These are phyloP conservation scores for Hippopotamyrus pictus DNA, from an alignment of 2,797 vertebrate species.

Conservation along the genomic window DNA sequence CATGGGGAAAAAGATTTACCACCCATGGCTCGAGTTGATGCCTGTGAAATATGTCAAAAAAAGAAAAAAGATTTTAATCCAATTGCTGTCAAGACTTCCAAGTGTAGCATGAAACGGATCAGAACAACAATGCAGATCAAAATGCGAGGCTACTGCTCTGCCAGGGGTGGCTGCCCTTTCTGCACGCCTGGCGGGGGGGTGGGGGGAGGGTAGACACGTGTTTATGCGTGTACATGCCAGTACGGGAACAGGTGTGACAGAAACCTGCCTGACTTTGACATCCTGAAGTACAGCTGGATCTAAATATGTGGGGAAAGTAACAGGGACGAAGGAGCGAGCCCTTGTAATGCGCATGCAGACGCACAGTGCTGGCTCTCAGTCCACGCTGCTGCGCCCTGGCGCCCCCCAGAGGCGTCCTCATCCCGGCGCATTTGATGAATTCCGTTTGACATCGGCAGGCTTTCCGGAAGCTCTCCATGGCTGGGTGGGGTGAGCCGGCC, in stretches of 20 bases:
- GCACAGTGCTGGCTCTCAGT: slow-evolving; percentile 39
- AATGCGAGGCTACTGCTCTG: neutral
- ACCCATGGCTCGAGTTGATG: slow-evolving; percentile 56
- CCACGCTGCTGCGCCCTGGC: slow-evolving; percentile 47
- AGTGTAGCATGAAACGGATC: slow-evolving; percentile 38
- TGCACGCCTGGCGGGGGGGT: neutral
- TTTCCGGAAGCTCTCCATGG: slow-evolving; percentile 45
- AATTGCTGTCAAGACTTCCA: slow-evolving; percentile 55
- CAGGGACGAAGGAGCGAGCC: neutral
- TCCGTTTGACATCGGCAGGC: slow-evolving; percentile 63
- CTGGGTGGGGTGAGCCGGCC: slow-evolving; percentile 44
- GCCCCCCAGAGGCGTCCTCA: slow-evolving; percentile 49
- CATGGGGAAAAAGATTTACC: slow-evolving; percentile 50
- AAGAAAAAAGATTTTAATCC: slow-evolving; percentile 43
- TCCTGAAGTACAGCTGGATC: slow-evolving; percentile 18
- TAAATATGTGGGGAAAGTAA: slow-evolving; percentile 31
- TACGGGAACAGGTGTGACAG: neutral
- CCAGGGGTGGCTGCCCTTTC: slow-evolving; percentile 11
- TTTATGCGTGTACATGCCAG: slow-evolving; percentile 21
- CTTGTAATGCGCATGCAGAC: slow-evolving; percentile 10
- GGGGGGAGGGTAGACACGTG: neutral
- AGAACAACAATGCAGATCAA: neutral
- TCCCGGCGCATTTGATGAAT: slow-evolving; percentile 54
- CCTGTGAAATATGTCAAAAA: slow-evolving; percentile 43
- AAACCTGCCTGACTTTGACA: neutral